Evolutionary conservation across 1,140 invertebrate genomes (phyloP), one percentile per base, ranked within the genome.

Genomic region (Drosophila triauraria): DNA sequence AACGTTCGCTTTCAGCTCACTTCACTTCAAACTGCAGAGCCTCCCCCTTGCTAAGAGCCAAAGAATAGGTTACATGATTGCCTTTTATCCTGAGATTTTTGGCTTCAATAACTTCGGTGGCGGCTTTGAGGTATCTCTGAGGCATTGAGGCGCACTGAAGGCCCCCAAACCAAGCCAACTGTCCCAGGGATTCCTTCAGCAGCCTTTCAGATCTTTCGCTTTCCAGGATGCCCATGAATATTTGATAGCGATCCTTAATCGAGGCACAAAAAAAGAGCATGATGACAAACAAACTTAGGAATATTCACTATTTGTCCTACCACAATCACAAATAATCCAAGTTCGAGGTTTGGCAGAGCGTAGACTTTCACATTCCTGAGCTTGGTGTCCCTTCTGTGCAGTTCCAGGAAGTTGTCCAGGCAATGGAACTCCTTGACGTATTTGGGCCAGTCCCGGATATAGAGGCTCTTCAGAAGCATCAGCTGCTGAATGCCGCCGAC

Each of bases 261-360:
- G n/a, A 17, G n/a, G 43, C 8, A 51, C 38, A 8, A 43, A 25
- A 38, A 10, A 17, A 17, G 2, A 0, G 4, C 23, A 43, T 17
- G 12, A 15, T 8, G 7, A 1, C 9, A 10, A 40, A 40, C 12
- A 30, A n/a, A 40, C 1, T 15, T 0, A 35, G 0, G 4, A 4
- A 7, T 13, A 15, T 10, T 9, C 1, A 15, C 4, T 27, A 2
- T 9, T 10, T 25, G 17, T 70, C 78, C 43, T 56, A 92, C 91
- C 72, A 92, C 62, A 72, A 92, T 62, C 12, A 92, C 15, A 75
- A 87, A 92, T 8, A 92, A 47, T 25, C 81, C 91, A 17, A 57
- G 61, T 5, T 85, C 75, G 9, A 74, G 57, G n/a, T 76, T 46
- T 20, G 54, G 43, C 2, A 88, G 64, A 4, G 60, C 47, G 38